Evolutionary conservation across 2,888 invertebrate genomes (phyloP).

Genomic region (Parapristionchus giblindavisi): DNA sequence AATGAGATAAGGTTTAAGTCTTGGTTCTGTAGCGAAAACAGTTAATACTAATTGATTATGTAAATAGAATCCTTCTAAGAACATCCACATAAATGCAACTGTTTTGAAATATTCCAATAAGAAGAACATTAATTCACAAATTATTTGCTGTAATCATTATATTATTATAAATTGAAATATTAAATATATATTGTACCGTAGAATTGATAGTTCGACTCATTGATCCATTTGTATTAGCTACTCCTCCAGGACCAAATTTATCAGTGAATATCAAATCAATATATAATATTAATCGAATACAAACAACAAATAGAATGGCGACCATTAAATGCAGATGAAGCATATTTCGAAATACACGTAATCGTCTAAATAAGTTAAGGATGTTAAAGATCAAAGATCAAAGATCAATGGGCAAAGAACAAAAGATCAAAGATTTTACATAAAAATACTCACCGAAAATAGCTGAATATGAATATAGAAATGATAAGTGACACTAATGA

Average conservation of each 20-base stretch:
- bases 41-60: slow-evolving; percentile 81
- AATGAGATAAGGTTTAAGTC: slow-evolving; percentile 68
- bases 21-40: slow-evolving; percentile 73
- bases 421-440: slow-evolving; percentile 75
- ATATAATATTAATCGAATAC: slow-evolving; percentile 71
- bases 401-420: slow-evolving; percentile 80
- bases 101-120: slow-evolving; percentile 87
- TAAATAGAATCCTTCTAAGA: slow-evolving; percentile 84
- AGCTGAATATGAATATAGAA: slow-evolving; percentile 83
- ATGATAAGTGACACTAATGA: slow-evolving; percentile 81
- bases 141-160: slow-evolving; percentile 76
- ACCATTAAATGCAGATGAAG: slow-evolving; percentile 73
- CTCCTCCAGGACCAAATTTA: slow-evolving; percentile 54
- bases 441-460: slow-evolving; percentile 78
- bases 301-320: slow-evolving; percentile 72
- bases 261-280: slow-evolving; percentile 71
- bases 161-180: not conserved
- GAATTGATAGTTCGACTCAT: slow-evolving; percentile 71
- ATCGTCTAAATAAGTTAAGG: slow-evolving; percentile 69
- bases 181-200: slow-evolving; percentile 66
- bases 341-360: slow-evolving; percentile 72
- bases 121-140: slow-evolving; percentile 83
- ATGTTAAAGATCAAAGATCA: slow-evolving; percentile 72
- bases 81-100: slow-evolving; percentile 96
- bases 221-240: slow-evolving; percentile 59